phyloP scores from a whole-genome alignment of 2,113 vertebrate species.

The Antechinus flavipes region DNA sequence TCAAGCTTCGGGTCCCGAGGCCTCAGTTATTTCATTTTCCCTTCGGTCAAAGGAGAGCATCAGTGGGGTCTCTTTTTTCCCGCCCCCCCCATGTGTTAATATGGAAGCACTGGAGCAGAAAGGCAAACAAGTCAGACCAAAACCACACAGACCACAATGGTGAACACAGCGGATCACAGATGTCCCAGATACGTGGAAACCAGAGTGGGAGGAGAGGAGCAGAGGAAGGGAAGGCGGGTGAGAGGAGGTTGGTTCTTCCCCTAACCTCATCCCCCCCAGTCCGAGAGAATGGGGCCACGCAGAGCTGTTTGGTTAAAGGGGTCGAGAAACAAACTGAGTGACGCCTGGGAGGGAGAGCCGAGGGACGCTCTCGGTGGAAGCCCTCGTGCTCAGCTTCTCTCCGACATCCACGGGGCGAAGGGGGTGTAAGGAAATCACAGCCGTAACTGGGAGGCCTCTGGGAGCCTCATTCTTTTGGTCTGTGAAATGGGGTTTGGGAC shows the following conservation, averaged over 20 bases:
- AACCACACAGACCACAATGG: slow-evolving; percentile 63
- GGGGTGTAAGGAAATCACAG: neutral
- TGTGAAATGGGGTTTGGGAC: neutral
- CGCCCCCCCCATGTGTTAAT: neutral
- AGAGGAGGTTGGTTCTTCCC: neutral
- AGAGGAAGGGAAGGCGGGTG: neutral
- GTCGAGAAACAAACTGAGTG: neutral
- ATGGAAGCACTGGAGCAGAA: slow-evolving; percentile 61
- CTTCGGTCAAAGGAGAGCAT: neutral
- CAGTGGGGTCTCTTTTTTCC: neutral
- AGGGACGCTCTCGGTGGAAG: neutral
- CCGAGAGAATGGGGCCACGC: neutral
- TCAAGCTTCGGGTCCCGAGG: neutral
- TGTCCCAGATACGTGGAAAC: slow-evolving; percentile 64
- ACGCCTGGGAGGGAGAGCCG: neutral
- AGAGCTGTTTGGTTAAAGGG: neutral
- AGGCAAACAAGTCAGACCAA: slow-evolving; percentile 55
- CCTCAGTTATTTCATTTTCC: neutral
- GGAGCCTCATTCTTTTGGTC: neutral
- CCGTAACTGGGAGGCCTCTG: neutral
- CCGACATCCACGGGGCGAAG: neutral
- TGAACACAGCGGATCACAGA: slow-evolving; percentile 76
- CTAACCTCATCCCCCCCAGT: neutral
- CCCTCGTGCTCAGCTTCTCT: neutral
- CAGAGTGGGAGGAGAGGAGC: slow-evolving; percentile 30